Conservation (phyloP, 2,797 vertebrate genomes). For the Erithacus rubecula region DNA sequence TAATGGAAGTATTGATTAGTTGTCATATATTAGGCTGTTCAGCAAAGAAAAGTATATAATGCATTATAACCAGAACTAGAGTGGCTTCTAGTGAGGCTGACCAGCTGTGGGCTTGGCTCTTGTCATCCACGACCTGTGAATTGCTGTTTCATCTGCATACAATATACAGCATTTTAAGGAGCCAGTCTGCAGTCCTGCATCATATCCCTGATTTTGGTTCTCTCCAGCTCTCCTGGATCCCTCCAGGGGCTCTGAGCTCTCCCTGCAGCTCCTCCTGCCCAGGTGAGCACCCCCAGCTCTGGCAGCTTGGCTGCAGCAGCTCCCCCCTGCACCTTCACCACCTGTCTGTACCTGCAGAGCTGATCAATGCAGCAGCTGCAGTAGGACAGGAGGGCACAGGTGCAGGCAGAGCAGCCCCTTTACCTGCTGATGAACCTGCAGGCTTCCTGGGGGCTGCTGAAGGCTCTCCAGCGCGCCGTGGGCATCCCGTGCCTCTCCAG, state of each 20-base stretch:
- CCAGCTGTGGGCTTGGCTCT: no score
- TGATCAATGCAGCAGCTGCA: not conserved
- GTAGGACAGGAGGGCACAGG: not conserved
- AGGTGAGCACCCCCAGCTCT: not conserved
- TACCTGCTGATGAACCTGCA: slow-evolving; percentile 86
- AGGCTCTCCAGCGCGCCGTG: slow-evolving; percentile 84
- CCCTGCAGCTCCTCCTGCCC: not conserved
- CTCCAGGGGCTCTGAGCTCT: not conserved
- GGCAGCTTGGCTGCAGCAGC: not conserved
- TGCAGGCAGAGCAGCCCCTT: not conserved
- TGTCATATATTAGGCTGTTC: no score
- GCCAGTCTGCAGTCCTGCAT: no score
- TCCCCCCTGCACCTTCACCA: not conserved
- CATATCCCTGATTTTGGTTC: no score
- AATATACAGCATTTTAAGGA: no score
- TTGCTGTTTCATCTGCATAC: no score
- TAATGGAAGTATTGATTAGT: no score
- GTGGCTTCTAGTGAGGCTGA: no score
- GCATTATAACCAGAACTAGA: no score
- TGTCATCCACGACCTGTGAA: no score
- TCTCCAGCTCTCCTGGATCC: not conserved
- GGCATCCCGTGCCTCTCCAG: slow-evolving; percentile 86
- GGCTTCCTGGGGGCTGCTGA: slow-evolving; percentile 80
- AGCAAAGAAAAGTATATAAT: no score
- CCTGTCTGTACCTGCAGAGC: not conserved